Base-by-base conservation (phyloP, 2,797 vertebrate genomes). In the Hybognathus amarus region DNA sequence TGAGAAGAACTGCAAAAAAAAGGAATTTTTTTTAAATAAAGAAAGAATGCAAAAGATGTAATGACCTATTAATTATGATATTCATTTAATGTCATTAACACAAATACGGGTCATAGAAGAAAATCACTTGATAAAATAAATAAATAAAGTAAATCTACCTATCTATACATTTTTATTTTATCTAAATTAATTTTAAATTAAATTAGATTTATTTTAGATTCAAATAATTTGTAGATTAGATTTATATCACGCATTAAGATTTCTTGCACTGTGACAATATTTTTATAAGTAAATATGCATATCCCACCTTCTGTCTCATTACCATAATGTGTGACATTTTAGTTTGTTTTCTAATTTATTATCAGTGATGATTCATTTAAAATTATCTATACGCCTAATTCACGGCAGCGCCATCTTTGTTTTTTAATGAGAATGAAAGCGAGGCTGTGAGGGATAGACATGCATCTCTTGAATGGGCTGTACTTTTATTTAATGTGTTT, bases 1-100 rank as follows among this genome's bases (percentile, higher is more conserved):
- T 87, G 96, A 97, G 93, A 99, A 96, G 89, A 99, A 97, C 98
- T 99, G 85, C 17, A 85, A 47, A 66, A 63, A 17, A 76, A 3
- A 13, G 4, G 1, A 2, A 1, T 33, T 30, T 40, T 54, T 17
- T 45, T 13, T 1, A 45, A 15, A n/a, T 63, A 33, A 27, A 36
- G 30, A 7, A 42, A 68, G 27, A 36, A 5, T 22, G 24, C 4
- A 77, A 56, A 56, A 45, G 13, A 47, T 47, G 45, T 1, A 47
- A 47, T 47, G 22, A n/a, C 5, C 10, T 56, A 56, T 56, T n/a
- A 4, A 11, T n/a, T 11, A 56, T 56, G 9, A 56, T 5, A 11
- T 11, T 4, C 4, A 56, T 56, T 11, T 11, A 7, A 33, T 18
- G 30, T 50, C 17, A 47, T 33, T 50, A 50, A 24, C 30, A 71